Percentiles rank a stretch among this genome's conserved stretches.
Conservation (phyloP, 2,888 invertebrate genomes). For the Cyrtodaria siliqua region DNA sequence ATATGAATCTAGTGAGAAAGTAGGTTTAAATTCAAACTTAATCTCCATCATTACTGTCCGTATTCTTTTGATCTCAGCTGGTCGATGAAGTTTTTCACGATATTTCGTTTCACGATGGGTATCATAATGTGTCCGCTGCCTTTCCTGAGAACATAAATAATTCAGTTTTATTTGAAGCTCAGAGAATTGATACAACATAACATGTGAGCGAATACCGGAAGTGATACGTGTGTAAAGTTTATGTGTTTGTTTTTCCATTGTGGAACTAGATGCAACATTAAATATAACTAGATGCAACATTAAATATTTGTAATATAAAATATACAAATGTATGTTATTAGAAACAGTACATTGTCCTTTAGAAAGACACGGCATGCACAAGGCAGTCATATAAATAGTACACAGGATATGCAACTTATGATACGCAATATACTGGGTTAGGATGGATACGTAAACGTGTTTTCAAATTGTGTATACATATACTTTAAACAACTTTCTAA, state of each 20-base stretch:
- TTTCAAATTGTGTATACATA: too few relatives aligned
- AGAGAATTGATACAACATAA: slow-evolving; percentile 1
- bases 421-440: too few relatives aligned
- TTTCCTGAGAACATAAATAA: slow-evolving; percentile 42
- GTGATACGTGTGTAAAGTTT: slow-evolving; percentile 8
- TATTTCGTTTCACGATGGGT: slow-evolving; percentile 43
- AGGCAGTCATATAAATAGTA: too few relatives aligned
- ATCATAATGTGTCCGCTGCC: slow-evolving; percentile 27
- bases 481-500: too few relatives aligned
- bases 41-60: slow-evolving; percentile 40
- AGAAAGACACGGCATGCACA: too few relatives aligned
- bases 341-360: too few relatives aligned
- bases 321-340: too few relatives aligned
- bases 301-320: too few relatives aligned
- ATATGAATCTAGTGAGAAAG: slow-evolving; percentile 27
- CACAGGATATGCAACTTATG: too few relatives aligned
- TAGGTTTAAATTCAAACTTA: slow-evolving; percentile 19
- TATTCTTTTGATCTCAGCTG: slow-evolving; percentile 36
- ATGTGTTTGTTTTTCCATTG: background rate
- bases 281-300: too few relatives aligned
- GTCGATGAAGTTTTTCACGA: slow-evolving; percentile 50
- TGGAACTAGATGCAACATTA: too few relatives aligned
- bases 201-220: background rate
- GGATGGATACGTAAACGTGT: too few relatives aligned
- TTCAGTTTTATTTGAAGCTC: slow-evolving; percentile 35